Base-by-base conservation (phyloP, 2,888 invertebrate species). In the Agriopis aurantiaria region DNA sequence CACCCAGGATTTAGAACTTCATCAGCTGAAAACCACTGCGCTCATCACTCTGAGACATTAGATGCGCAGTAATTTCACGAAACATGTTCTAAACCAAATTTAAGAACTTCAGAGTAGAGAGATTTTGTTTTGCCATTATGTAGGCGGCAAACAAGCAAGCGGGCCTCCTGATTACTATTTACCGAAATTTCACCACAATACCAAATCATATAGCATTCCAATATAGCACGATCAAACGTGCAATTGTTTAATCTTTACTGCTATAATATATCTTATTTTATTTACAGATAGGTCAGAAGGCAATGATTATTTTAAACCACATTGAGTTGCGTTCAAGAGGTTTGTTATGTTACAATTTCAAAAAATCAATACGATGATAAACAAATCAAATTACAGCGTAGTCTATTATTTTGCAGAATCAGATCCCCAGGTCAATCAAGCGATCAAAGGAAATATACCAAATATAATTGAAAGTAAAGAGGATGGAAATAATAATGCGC, bases 261-360 rank as follows among this genome's bases (percentile, higher is more conserved):
- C 12, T 45, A 43, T 43, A 56, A 65, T 56, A 60, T 64, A 66
- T 65, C 56, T 43, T 68, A 68, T 71, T 69, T 61, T 69, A 66
- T 75, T 86, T 83, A 56, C 85, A 93, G 93, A 77, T 88, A 71
- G 88, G 88, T 41, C 88, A 91, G 77, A 92, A 91, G 91, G 83
- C 88, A 11, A 85, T 82, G 3, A 80, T 92, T 10, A 87, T 90
- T 73, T 80, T 92, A 61, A 86, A 87, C 65, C 80, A 84, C 71
- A 75, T 84, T 48, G 77, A 81, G 49, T 65, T 72, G 60, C 78
- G 80, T 63, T 70, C 78, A 75, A 77, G 72, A 74, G 74, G 71
- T 74, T 58, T 63, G 49, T 52, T n/a, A 23, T 23, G 14, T n/a
- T 33, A 46, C 14, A 11, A n/a, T 11, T 65, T 8, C 41, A 0